Evolutionary conservation across 1,140 invertebrate genomes (phyloP).

Genomic region (Diprion similis): DNA sequence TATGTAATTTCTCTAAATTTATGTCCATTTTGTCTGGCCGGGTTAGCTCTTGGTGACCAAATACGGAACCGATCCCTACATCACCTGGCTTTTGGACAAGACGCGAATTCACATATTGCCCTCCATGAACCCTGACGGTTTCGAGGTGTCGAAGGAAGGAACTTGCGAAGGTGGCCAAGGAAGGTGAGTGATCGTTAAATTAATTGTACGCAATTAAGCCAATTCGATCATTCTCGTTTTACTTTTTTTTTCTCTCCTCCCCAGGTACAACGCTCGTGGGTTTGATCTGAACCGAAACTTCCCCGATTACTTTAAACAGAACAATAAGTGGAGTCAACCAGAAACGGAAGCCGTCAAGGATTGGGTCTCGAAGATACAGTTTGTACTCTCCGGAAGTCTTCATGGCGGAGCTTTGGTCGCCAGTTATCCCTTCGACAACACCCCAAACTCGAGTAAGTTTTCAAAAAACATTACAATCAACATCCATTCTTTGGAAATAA

Average conservation of each 20-base stretch:
- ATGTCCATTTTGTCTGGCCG: conserved; percentile 31
- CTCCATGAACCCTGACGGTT: conserved; percentile 92
- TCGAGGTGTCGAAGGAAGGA: conserved; percentile 86
- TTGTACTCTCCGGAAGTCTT: conserved; percentile 88
- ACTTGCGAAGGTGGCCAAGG: conserved; percentile 85
- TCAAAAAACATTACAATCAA: not conserved
- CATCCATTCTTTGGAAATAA: conserved; percentile 10
- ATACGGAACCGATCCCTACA: conserved; percentile 80
- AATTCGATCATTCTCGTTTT: conserved; percentile 4
- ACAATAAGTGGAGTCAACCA: conserved; percentile 84
- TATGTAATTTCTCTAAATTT: conserved; percentile 22
- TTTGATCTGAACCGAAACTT: conserved; percentile 93
- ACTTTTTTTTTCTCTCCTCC: conserved; percentile 32
- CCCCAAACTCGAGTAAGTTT: conserved; percentile 86
- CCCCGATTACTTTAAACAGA: conserved; percentile 90
- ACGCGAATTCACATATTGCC: conserved; percentile 92
- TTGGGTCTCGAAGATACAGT: conserved; percentile 91
- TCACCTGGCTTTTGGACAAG: conserved; percentile 87
- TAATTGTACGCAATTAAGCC: not conserved
- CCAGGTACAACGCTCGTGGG: conserved; percentile 84
- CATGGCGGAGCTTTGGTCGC: conserved; percentile 93
- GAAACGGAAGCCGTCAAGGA: conserved; percentile 95
- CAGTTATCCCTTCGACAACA: conserved; percentile 93
- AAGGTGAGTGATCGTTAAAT: conserved; percentile 63
- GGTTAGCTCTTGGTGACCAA: conserved; percentile 80